phyloP scores from a whole-genome alignment of 1,140 invertebrate species.

The Coboldia fuscipes region DNA sequence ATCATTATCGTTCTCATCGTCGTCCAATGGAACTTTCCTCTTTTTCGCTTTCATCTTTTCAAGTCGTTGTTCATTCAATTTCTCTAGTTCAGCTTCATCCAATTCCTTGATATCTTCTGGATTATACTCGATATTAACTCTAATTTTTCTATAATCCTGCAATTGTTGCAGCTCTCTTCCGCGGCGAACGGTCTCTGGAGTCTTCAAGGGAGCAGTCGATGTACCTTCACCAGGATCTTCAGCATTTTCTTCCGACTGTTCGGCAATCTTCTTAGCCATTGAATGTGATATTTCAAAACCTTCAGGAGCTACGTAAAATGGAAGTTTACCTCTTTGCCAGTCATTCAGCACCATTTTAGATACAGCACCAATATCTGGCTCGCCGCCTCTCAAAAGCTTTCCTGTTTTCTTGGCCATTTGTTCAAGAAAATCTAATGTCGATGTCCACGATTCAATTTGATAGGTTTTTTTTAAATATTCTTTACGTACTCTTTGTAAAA shows the following conservation, averaged over 20 bases:
- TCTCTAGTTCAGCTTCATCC: conserved; percentile 26
- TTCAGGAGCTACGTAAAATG: conserved; percentile 77
- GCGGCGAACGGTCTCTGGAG: conserved; percentile 17
- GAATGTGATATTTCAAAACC: conserved; percentile 41
- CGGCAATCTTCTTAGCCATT: conserved; percentile 9
- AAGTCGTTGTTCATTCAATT: conserved; percentile 26
- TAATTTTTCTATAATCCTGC: conserved; percentile 66
- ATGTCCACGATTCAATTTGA: conserved; percentile 57
- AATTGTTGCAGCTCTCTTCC: conserved; percentile 21
- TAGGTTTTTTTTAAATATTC: conserved; percentile 89
- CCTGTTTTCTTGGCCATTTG: conserved; percentile 70
- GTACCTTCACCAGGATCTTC: too few relatives aligned
- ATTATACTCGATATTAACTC: conserved; percentile 47
- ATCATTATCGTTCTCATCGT: conserved; percentile 19
- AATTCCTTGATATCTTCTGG: conserved; percentile 38
- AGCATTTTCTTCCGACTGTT: conserved; percentile 1
- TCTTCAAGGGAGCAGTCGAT: conserved; percentile 12
- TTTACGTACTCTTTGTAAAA: conserved; percentile 70
- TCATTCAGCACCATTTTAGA: conserved; percentile 96
- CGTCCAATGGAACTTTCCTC: conserved; percentile 10
- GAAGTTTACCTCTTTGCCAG: conserved; percentile 93
- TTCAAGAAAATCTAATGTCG: conserved; percentile 77
- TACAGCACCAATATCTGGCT: conserved; percentile 73
- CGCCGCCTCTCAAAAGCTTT: conserved; percentile 86
- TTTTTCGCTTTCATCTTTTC: conserved; percentile 20